Evolutionary conservation across 2,797 vertebrate genomes (phyloP).

Genomic region (Spheniscus humboldti): DNA sequence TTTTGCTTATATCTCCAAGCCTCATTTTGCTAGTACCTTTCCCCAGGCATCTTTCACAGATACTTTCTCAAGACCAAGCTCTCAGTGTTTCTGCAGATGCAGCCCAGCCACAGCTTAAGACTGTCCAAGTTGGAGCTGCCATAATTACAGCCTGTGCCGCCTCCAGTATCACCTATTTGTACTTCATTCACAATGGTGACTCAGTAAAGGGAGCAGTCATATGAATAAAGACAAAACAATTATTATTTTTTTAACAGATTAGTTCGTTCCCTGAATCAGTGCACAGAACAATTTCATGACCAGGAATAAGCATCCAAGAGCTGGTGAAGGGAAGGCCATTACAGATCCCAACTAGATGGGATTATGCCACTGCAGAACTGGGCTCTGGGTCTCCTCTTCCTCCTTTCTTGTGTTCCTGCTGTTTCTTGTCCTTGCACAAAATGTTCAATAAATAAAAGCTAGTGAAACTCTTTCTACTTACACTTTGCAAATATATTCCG

Average conservation of each 20-base stretch:
- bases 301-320: neutral
- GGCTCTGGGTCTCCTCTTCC: neutral
- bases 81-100: neutral
- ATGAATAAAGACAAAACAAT: neutral
- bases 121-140: neutral
- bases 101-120: rapidly evolving
- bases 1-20: neutral
- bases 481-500: neutral
- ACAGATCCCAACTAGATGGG: neutral
- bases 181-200: neutral
- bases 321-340: neutral
- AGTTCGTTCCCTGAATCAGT: neutral
- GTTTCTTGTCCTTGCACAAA: neutral
- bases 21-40: neutral
- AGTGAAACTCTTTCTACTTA: neutral
- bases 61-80: neutral
- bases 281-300: neutral
- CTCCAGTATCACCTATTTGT: neutral
- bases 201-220: neutral
- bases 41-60: neutral
- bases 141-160: neutral
- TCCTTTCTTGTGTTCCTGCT: neutral
- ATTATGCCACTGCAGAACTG: neutral
- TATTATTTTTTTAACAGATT: neutral
- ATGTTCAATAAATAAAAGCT: neutral